phyloP scores from a whole-genome alignment of 2,888 invertebrate genomes.

The Athalia cordata region DNA sequence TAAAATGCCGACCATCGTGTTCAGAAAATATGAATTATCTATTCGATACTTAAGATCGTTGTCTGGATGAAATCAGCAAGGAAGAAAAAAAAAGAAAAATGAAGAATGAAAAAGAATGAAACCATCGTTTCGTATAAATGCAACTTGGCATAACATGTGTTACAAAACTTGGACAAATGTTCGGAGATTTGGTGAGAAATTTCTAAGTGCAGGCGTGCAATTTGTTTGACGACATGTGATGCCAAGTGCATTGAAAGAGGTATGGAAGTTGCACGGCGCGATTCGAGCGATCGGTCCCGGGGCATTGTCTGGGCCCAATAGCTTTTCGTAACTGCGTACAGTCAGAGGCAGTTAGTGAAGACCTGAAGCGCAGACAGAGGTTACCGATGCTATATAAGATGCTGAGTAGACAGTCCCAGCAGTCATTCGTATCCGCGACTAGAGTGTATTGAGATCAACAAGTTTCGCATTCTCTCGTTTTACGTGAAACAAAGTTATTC shows the following conservation, averaged over 20 bases:
- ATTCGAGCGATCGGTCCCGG: background rate
- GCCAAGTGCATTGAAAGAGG: too few species aligned
- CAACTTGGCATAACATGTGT: too few species aligned
- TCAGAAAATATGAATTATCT: too few species aligned
- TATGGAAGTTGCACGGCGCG: too few species aligned
- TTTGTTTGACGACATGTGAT: too few species aligned
- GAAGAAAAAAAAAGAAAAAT: too few species aligned
- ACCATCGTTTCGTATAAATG: too few species aligned
- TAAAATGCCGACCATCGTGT: too few species aligned
- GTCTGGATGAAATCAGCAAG: too few species aligned
- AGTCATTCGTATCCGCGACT: conserved; percentile 36
- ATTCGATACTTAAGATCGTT: too few species aligned
- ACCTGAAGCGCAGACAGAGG: conserved; percentile 47
- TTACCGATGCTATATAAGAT: conserved; percentile 67
- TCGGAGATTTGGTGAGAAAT: background rate
- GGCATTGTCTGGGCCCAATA: background rate
- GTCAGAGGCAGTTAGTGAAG: background rate
- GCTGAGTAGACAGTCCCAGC: conserved; percentile 48
- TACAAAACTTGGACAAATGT: background rate
- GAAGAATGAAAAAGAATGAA: too few species aligned
- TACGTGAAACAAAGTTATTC: background rate
- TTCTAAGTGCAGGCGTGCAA: too few species aligned
- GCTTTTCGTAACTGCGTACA: conserved; percentile 10
- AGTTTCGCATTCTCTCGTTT: background rate
- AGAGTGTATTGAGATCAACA: conserved; percentile 27